phyloP scores from a whole-genome alignment of 2,888 invertebrate genomes.

The Agonopterix alstromeriana region DNA sequence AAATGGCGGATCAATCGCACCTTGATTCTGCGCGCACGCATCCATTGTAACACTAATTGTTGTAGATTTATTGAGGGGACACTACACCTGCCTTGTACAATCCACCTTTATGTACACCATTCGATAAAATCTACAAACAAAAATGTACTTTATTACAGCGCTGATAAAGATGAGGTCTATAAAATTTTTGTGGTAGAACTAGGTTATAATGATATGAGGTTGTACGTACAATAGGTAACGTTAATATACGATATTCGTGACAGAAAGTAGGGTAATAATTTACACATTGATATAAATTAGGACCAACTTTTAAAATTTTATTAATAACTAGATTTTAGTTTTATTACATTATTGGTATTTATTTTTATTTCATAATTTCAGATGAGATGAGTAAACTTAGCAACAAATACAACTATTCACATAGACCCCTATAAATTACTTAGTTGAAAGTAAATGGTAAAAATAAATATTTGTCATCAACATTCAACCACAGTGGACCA shows the following conservation, averaged over 20 bases:
- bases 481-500: constrained; percentile 5
- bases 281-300: background rate
- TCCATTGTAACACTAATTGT: constrained; percentile 37
- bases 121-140: too few relatives aligned
- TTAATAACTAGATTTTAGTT: too few relatives aligned
- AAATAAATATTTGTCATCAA: constrained; percentile 7
- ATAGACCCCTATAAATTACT: background rate
- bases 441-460: background rate
- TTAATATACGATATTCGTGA: background rate
- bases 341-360: too few relatives aligned
- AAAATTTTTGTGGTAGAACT: background rate
- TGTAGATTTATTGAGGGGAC: constrained; percentile 28
- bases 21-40: constrained; percentile 32
- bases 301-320: background rate
- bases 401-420: too few relatives aligned
- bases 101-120: background rate
- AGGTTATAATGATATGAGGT: too few relatives aligned
- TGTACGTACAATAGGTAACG: too few relatives aligned
- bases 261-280: constrained; percentile 2
- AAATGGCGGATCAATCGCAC: constrained; percentile 18
- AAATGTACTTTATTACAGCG: background rate
- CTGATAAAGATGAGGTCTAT: background rate
- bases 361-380: too few relatives aligned
- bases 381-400: too few relatives aligned
- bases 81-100: constrained; percentile 29